These are phyloP conservation scores for Drosophila paranaensis DNA, from an alignment of 2,888 invertebrate species.

Conservation along the genomic window DNA sequence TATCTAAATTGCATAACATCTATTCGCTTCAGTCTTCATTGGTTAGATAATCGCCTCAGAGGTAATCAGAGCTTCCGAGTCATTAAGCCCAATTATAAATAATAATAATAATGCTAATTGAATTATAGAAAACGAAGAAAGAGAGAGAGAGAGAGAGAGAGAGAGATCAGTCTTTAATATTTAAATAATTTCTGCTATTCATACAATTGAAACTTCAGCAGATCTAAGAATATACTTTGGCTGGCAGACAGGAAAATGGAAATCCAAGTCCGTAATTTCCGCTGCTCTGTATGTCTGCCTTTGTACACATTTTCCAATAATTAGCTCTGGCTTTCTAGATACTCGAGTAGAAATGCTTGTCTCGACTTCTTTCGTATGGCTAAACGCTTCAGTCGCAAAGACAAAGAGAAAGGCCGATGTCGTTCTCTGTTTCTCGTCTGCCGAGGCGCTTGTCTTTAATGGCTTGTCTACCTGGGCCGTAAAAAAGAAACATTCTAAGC, in stretches of 20 bases:
- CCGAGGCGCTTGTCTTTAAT: constrained; percentile 9
- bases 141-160: too few species aligned
- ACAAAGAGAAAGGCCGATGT: constrained; percentile 69
- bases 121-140: neutral
- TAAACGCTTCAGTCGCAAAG: constrained; percentile 32
- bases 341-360: constrained; percentile 19
- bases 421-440: constrained; percentile 6
- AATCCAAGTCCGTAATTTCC: constrained; percentile 43
- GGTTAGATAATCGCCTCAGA: neutral
- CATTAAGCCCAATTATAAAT: neutral
- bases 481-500: constrained; percentile 6
- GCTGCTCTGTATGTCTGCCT: constrained; percentile 20
- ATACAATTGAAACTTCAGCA: neutral
- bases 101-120: neutral
- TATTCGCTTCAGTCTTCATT: too few species aligned
- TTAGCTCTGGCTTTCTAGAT: constrained; percentile 57
- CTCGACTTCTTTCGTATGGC: constrained; percentile 14
- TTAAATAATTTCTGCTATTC: neutral
- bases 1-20: neutral
- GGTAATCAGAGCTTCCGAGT: neutral
- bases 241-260: constrained; percentile 42
- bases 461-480: constrained; percentile 1
- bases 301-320: constrained; percentile 49
- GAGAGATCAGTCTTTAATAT: neutral
- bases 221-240: neutral